A percentile compares a stretch with the other conserved stretches of the same genome.
phyloP scores from a whole-genome alignment of 2,113 vertebrate genomes.

The Ctenomys sociabilis region DNA sequence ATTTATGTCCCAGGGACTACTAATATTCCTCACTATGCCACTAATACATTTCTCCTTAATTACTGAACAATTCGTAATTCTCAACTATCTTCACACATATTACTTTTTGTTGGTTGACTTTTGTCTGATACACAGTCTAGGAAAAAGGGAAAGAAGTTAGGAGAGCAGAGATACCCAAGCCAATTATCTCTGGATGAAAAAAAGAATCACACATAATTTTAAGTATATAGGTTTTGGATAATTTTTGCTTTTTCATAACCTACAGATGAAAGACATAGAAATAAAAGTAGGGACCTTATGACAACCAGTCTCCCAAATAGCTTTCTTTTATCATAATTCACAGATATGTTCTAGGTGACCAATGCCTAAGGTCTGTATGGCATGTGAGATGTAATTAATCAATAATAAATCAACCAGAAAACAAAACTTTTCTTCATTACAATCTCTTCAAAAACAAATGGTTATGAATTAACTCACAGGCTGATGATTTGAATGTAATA shows the following conservation, averaged over 20 bases:
- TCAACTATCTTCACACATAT: neutral
- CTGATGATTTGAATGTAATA: constrained; percentile 36
- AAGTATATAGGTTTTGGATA: constrained; percentile 18
- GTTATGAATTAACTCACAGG: constrained; percentile 15
- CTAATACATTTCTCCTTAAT: neutral
- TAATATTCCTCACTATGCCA: neutral
- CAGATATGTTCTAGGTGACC: neutral
- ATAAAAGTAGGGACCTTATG: neutral
- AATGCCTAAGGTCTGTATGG: neutral
- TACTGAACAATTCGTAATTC: neutral
- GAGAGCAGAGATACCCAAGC: neutral
- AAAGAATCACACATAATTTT: neutral
- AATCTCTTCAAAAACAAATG: constrained; percentile 22
- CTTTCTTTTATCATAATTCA: constrained; percentile 54
- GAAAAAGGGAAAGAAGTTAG: neutral
- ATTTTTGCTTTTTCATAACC: neutral
- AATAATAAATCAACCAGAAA: constrained; percentile 38
- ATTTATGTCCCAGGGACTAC: neutral
- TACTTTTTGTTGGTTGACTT: neutral
- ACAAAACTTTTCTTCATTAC: constrained; percentile 51
- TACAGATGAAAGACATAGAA: neutral
- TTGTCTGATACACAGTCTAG: neutral
- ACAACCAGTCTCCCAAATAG: neutral
- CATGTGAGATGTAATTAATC: neutral
- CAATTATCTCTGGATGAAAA: neutral